Evolutionary conservation across 1,140 invertebrate genomes (phyloP).

Genomic region (Danaus plexippus): DNA sequence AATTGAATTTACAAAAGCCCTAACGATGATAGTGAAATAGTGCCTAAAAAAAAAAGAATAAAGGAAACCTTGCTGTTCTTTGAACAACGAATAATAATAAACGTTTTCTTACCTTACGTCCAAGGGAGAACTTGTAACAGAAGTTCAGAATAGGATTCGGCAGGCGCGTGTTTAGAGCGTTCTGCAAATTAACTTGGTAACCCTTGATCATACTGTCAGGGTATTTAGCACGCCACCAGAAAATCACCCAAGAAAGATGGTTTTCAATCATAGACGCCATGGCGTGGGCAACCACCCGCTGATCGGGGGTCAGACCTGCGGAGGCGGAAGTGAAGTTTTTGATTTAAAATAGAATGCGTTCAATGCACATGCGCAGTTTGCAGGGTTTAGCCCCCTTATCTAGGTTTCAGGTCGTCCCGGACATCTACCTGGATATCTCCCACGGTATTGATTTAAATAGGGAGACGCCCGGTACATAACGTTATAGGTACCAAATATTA

Average conservation of each 20-base stretch:
- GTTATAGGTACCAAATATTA: too few species aligned
- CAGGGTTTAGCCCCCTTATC: slow-evolving; percentile 14
- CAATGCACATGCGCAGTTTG: slow-evolving; percentile 47
- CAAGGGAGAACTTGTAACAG: slow-evolving; percentile 90
- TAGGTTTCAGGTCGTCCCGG: slow-evolving; percentile 29
- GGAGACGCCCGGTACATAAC: too few species aligned
- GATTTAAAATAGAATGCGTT: slow-evolving; percentile 6
- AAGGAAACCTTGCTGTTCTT: too few species aligned
- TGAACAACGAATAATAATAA: not conserved
- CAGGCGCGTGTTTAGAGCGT: slow-evolving; percentile 86
- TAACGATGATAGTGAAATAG: too few species aligned
- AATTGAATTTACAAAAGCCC: too few species aligned
- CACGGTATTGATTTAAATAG: slow-evolving; percentile 15
- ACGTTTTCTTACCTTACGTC: slow-evolving; percentile 80
- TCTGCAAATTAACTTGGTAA: slow-evolving; percentile 92
- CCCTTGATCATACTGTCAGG: slow-evolving; percentile 88
- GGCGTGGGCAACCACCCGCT: slow-evolving; percentile 90
- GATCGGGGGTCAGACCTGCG: slow-evolving; percentile 81
- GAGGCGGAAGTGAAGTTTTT: slow-evolving; percentile 9
- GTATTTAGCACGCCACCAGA: slow-evolving; percentile 91
- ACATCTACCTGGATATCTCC: slow-evolving; percentile 5
- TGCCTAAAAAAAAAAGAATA: too few species aligned
- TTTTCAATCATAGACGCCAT: slow-evolving; percentile 96
- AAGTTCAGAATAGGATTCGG: slow-evolving; percentile 92
- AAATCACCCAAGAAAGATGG: slow-evolving; percentile 90